Conservation (phyloP, 2,888 invertebrate genomes). For the Chloroclystis v-ata region DNA sequence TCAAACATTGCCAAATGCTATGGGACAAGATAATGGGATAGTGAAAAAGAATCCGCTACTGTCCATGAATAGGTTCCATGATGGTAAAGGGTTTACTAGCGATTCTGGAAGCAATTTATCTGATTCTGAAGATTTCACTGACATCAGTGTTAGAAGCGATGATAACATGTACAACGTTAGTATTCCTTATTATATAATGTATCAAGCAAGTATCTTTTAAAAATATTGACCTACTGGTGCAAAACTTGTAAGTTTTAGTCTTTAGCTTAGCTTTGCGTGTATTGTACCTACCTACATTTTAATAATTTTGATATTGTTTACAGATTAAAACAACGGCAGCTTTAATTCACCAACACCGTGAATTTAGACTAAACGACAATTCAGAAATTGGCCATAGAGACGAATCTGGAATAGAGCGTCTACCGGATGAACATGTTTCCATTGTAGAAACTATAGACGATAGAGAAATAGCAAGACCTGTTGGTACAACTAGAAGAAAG, state of each 20-base stretch:
- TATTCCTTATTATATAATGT: neutral
- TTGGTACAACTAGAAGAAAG: slow-evolving; percentile 86
- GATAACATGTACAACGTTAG: slow-evolving; percentile 56
- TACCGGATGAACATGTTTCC: slow-evolving; percentile 91
- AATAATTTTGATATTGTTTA: slow-evolving; percentile 26
- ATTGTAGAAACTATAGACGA: slow-evolving; percentile 90
- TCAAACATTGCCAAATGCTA: slow-evolving; percentile 56
- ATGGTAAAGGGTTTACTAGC: slow-evolving; percentile 57
- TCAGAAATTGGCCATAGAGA: slow-evolving; percentile 68
- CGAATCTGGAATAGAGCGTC: slow-evolving; percentile 81
- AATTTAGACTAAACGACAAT: slow-evolving; percentile 56
- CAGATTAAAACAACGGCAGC: slow-evolving; percentile 81
- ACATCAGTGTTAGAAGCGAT: slow-evolving; percentile 56
- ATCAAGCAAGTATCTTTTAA: no score
- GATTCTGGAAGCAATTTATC: slow-evolving; percentile 81
- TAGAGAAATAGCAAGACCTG: slow-evolving; percentile 81
- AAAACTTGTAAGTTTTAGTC: no score
- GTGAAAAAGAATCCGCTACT: slow-evolving; percentile 88
- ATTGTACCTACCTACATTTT: no score
- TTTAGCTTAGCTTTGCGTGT: no score
- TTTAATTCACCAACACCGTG: slow-evolving; percentile 81
- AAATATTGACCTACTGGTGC: no score
- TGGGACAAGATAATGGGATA: slow-evolving; percentile 82
- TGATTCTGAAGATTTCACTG: slow-evolving; percentile 80
- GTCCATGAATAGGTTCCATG: slow-evolving; percentile 78